phyloP scores from a whole-genome alignment of 2,888 invertebrate genomes.

The Notodonta ziczac region DNA sequence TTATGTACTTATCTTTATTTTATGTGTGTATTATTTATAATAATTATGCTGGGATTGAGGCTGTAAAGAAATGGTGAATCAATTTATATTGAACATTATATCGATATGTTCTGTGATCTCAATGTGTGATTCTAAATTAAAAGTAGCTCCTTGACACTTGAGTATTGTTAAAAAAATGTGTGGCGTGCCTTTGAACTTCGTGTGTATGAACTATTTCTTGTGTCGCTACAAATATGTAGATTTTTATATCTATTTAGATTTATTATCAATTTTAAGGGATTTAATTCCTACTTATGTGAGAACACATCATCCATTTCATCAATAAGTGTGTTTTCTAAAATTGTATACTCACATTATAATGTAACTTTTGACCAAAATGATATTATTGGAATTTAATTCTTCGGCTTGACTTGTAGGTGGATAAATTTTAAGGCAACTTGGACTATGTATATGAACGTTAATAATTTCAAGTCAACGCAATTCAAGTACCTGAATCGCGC shows the following conservation, averaged over 20 bases:
- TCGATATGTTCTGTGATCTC: no score
- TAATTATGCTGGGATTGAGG: no score
- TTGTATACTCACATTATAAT: not conserved
- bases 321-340: not conserved
- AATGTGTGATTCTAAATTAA: not conserved
- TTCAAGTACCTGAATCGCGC: no score
- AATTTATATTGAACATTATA: no score
- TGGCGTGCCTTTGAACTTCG: slow-evolving; percentile 51
- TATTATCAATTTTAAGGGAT: slow-evolving; percentile 19
- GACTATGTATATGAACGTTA: no score
- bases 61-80: no score
- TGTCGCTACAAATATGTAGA: slow-evolving; percentile 30
- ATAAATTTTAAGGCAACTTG: not conserved
- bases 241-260: slow-evolving; percentile 51
- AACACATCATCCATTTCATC: slow-evolving; percentile 2
- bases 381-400: not conserved
- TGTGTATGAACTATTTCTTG: slow-evolving; percentile 18
- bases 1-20: no score
- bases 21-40: no score
- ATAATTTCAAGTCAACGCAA: no score
- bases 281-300: slow-evolving; percentile 9
- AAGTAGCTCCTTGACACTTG: slow-evolving; percentile 11
- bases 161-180: slow-evolving; percentile 36
- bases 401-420: not conserved
- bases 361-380: not conserved